Evolutionary conservation across 1,140 invertebrate genomes (phyloP), one percentile per base, ranked within the genome.

Genomic region (Bombus fervidus): DNA sequence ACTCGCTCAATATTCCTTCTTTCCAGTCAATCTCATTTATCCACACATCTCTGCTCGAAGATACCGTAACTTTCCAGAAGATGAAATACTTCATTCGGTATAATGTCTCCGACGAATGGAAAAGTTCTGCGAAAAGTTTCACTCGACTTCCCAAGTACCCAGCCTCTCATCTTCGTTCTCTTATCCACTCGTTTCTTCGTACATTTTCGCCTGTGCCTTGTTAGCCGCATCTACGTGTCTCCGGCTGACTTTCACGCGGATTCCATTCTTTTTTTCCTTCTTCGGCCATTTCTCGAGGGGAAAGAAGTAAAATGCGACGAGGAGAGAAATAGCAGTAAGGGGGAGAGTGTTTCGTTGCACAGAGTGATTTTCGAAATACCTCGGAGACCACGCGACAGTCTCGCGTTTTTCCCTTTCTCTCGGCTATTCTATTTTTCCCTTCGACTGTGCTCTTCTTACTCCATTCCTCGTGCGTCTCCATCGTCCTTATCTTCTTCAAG

Each of bases 41-140:
- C 25, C 6, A 8, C 28, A 5, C 5, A 41, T 71, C 10, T 39
- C 25, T n/a, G 12, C 57, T 62, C 28, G 28, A 62, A 28, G 28
- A 62, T 28, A 62, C 28, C 28, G 28, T 28, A 62, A 62, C 59
- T 62, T 87, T 83, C 57, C 22, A 72, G 43, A 68, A 66, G 34
- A 41, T 43, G 76, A 64, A 76, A 62, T 57, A 18, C 64, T 34
- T n/a, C 64, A 31, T 62, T 85, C 73, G 81, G 69, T 84, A 91
- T 91, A 91, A 91, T 91, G 81, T 87, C 82, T 83, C 77, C 88
- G 47, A 64, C 66, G 89, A 91, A 92, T 91, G 91, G 87, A 90
- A 93, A 93, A 93, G 91, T 92, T 93, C 73, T 25, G 62, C 85
- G 86, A 90, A 90, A 91, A 92, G 81, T 92, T 93, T 87, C 79